Evolutionary conservation across 30 jellyfish, hydroid and myxozoan species (phyloP), one percentile per base, ranked within the genome.

Genomic region (Pseudorhiza aurosa): DNA sequence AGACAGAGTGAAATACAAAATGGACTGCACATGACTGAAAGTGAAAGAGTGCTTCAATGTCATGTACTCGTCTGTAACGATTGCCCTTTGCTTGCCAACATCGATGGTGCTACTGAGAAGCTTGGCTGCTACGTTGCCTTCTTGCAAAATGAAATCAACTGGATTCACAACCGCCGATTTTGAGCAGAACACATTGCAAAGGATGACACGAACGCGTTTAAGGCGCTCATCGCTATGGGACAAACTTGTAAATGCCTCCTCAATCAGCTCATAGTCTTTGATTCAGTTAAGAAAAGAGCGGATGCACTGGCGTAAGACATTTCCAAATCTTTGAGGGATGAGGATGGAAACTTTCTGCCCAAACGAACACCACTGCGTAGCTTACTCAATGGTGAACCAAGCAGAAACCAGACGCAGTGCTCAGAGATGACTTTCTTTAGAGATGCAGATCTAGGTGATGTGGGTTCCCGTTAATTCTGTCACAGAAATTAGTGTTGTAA

Each of bases 161-260:
- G 88, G 87, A 57, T 77, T 87, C 42, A 87, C 90, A 15, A 87
- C 96, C 22, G 77, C 96, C 4, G 91, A 75, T 42, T 87, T 87
- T 11, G 96, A 87, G 32, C 96, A 87, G 2, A 92, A 85, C 24
- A 77, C 90, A 28, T 87, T 87, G 72, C 96, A 87, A 59, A 87
- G 24, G 67, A 87, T 78, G 0, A 87, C 57, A 19, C 87, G 75
- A 26, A 77, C 90, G 11, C 68, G 33, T 45, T 62, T 63, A 3
- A 87, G 46, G 15, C 91, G 81, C 35, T 87, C 96, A 59, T 87
- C 96, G 58, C 40, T 40, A 35, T 63, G 87, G 0, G 76, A 26
- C 4, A 77, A 26, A 53, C 58, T 39, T 8, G 63, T 43, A 78
- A 87, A 87, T 4, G 59, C 39, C 29, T 87, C 96, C 19, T 77